Evolutionary conservation across 1,140 invertebrate species (phyloP), one percentile per base, ranked within the genome.

Genomic region (Caenorhabditis inopinata): DNA sequence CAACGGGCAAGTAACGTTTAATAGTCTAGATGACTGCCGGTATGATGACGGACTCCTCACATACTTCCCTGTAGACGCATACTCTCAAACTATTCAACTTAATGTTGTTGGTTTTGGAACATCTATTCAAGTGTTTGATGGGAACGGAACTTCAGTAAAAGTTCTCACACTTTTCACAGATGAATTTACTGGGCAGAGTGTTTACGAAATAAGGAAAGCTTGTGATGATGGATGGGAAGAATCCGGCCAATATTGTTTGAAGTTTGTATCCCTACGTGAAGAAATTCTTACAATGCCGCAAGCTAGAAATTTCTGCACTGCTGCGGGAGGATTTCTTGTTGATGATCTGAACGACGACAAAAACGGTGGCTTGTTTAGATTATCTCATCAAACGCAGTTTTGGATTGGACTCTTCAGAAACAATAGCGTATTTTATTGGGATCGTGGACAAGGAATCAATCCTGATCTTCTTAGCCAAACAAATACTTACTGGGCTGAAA

Each of bases 21-120:
- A 62, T 9, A 45, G 46, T 23, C 6, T 16, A 5, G 48, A 46
- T 21, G 76, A 78, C 18, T 78, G 76, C 46, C 62, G 49, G 11
- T 21, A 58, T 48, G 78, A 42, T 18, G 14, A 35, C 18, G 38
- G 42, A 25, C 23, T 47, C 45, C n/a, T 49, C 38, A 51, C 80
- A 27, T 83, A 83, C 51, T 76, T 83, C 76, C 83, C 83, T 12
- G 68, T 83, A 4, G 83, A 83, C 49, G 74, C 83, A 3, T 83
- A 77, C 74, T 48, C 81, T 27, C 83, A 83, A 29, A 83, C 83
- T 2, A 38, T 83, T 49, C 35, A 45, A 23, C 18, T 83, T 14
- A 68, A 42, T 27, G 45, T 45, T 5, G 35, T 51, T 12, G 81
- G 81, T 18, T 47, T 74, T 51, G 73, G 81, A 18, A 75, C 78